A percentile compares a stretch with the other conserved stretches of the same genome.
phyloP scores from a whole-genome alignment of 2,888 invertebrate species.

The Sisyra nigra region DNA sequence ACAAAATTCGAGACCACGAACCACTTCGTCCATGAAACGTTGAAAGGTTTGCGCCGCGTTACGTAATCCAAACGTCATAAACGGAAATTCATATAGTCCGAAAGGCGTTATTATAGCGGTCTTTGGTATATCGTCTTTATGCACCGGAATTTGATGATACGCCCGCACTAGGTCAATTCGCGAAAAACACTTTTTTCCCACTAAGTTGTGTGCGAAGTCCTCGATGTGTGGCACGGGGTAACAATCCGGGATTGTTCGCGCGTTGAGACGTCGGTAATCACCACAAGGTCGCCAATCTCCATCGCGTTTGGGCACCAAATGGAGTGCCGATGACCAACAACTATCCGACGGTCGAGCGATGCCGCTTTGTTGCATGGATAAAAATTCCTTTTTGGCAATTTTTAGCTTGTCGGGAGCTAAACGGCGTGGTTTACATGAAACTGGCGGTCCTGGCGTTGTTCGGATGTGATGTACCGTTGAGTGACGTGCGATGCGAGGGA shows the following conservation, averaged over 20 bases:
- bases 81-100: slow-evolving; percentile 19
- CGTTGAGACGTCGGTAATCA: slow-evolving; percentile 21
- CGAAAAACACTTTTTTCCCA: slow-evolving; percentile 16
- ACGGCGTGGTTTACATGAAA: background rate
- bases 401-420: background rate
- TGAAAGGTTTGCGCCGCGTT: slow-evolving; percentile 21
- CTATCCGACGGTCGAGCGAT: slow-evolving; percentile 14
- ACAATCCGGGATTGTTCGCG: slow-evolving; percentile 28
- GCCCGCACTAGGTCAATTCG: slow-evolving; percentile 21
- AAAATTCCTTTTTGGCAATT: background rate
- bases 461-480: background rate
- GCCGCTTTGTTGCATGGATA: slow-evolving; percentile 14
- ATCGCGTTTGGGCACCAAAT: slow-evolving; percentile 19
- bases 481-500: background rate
- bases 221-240: slow-evolving; percentile 22
- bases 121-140: slow-evolving; percentile 20
- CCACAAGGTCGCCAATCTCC: slow-evolving; percentile 22
- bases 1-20: slow-evolving; percentile 14
- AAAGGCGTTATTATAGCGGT: slow-evolving; percentile 21
- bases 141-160: slow-evolving; percentile 23
- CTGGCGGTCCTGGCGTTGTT: background rate
- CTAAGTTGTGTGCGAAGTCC: slow-evolving; percentile 18
- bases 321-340: slow-evolving; percentile 20
- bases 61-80: slow-evolving; percentile 18
- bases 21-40: slow-evolving; percentile 17